Conservation (phyloP, 2,113 vertebrate species). For the Stictonetta naevosa region DNA sequence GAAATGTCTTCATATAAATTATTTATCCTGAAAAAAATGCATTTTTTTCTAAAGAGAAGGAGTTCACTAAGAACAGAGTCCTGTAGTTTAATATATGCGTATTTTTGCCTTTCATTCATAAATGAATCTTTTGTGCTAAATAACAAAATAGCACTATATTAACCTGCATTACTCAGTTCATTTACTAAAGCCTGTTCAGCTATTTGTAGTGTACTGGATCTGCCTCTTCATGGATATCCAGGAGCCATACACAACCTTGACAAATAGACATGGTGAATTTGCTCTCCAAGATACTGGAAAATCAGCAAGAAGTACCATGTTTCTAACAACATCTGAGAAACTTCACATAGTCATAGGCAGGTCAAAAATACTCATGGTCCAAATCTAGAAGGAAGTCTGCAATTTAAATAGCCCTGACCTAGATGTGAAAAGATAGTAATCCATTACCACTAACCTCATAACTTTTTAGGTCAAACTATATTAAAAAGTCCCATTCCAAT, state of each 20-base stretch:
- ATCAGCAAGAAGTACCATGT: background rate
- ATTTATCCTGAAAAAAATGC: background rate
- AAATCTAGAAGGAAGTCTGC: background rate
- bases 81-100: background rate
- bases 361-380: background rate
- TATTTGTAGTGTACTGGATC: fast-evolving
- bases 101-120: background rate
- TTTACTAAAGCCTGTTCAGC: background rate
- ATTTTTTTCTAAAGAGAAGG: no score
- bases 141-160: background rate
- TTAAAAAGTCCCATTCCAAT: background rate
- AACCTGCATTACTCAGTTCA: background rate
- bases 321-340: background rate
- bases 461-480: background rate
- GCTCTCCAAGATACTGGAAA: background rate
- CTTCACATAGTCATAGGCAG: background rate
- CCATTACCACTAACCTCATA: background rate
- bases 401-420: background rate
- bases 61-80: background rate
- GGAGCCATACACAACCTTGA: background rate
- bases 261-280: background rate
- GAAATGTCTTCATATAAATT: background rate
- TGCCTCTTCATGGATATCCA: background rate
- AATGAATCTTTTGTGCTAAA: background rate
- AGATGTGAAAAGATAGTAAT: background rate